Conservation (phyloP, 1,140 invertebrate species). For the Steinernema feltiae region DNA sequence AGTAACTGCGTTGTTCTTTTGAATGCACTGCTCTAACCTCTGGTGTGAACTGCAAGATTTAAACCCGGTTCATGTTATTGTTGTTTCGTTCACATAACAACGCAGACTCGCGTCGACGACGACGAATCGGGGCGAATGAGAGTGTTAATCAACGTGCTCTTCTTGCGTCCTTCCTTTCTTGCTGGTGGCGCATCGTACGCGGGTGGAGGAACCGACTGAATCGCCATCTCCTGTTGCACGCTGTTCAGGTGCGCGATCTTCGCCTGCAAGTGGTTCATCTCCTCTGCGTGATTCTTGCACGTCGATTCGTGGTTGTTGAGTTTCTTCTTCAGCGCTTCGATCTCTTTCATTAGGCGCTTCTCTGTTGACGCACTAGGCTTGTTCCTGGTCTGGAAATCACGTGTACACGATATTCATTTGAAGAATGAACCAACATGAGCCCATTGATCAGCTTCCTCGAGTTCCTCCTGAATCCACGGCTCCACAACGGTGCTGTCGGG, state of each 20-base stretch:
- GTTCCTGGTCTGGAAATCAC: not conserved
- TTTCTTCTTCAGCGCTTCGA: slow-evolving; percentile 30
- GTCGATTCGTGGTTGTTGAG: slow-evolving; percentile 27
- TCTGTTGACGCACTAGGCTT: slow-evolving; percentile 11
- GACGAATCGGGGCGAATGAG: too few relatives aligned
- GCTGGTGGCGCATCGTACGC: not conserved
- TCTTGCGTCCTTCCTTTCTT: too few relatives aligned
- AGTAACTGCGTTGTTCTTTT: too few relatives aligned
- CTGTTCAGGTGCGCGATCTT: not conserved
- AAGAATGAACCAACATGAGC: slow-evolving; percentile 4
- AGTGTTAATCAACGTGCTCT: too few relatives aligned
- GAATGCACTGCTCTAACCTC: too few relatives aligned
- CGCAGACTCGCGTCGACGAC: too few relatives aligned
- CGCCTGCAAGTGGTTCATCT: not conserved
- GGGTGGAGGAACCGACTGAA: not conserved
- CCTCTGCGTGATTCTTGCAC: slow-evolving; percentile 1
- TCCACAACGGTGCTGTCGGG: not conserved
- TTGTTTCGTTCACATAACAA: too few relatives aligned
- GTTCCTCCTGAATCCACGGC: not conserved
- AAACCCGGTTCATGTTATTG: too few relatives aligned
- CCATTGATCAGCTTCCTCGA: not conserved
- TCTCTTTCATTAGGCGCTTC: slow-evolving; percentile 20
- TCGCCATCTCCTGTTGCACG: not conserved
- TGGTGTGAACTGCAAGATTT: too few relatives aligned
- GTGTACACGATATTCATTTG: not conserved